Percentiles rank a stretch among this genome's conserved stretches.
Conservation (phyloP, 1,140 invertebrate species). For the Sogatella furcifera region DNA sequence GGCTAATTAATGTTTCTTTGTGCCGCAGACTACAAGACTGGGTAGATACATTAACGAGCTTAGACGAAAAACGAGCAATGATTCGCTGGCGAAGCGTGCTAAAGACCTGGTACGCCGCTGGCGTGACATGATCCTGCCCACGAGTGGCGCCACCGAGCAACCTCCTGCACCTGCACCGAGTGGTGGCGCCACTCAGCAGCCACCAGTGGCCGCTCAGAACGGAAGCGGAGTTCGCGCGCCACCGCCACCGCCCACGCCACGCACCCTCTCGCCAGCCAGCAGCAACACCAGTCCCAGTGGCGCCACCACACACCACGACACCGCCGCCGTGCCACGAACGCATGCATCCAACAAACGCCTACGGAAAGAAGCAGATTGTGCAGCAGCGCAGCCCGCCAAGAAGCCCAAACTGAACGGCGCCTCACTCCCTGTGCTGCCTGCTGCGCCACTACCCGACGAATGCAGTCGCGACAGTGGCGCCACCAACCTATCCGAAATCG, state of each 20-base stretch:
- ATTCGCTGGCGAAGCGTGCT: slow-evolving; percentile 71
- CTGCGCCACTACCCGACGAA: slow-evolving; percentile 8
- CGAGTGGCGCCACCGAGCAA: slow-evolving; percentile 18
- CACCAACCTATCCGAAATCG: slow-evolving; percentile 1
- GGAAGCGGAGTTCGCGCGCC: slow-evolving; percentile 2
- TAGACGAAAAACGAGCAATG: slow-evolving; percentile 68
- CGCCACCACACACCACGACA: slow-evolving; percentile 12
- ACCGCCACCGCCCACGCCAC: slow-evolving; percentile 4
- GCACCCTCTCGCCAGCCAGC: slow-evolving; percentile 20
- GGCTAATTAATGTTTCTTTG: too few relatives aligned
- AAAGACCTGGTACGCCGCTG: slow-evolving; percentile 86
- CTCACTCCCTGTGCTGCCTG: slow-evolving; percentile 2
- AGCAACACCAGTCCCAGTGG: slow-evolving; percentile 20
- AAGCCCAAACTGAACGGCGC: slow-evolving; percentile 35
- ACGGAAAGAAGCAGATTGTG: slow-evolving; percentile 38
- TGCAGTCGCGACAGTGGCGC: slow-evolving; percentile 16
- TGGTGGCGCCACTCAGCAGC: slow-evolving; percentile 22
- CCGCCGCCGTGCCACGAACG: slow-evolving; percentile 41
- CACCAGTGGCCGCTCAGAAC: slow-evolving; percentile 15
- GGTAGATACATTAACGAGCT: slow-evolving; percentile 91
- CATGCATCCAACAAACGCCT: slow-evolving; percentile 49
- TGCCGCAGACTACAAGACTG: slow-evolving; percentile 66
- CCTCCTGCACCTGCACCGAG: slow-evolving; percentile 35
- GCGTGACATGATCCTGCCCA: slow-evolving; percentile 65
- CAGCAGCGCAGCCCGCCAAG: slow-evolving; percentile 22